Evolutionary conservation across 92 coral and sea anemone genomes (phyloP).

Genomic region (Siderastrea siderea): DNA sequence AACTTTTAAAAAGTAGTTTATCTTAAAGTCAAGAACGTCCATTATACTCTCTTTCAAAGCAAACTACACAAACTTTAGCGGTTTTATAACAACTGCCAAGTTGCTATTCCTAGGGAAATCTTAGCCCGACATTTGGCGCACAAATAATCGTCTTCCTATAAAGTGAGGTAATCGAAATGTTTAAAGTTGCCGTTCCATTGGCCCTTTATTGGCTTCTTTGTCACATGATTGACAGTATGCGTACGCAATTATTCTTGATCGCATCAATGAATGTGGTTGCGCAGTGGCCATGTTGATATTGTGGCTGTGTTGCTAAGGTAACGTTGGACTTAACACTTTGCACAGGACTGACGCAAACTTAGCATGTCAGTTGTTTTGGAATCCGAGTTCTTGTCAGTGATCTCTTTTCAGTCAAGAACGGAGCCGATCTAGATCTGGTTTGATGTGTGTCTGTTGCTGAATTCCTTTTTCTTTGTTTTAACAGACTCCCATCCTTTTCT

Average conservation of each 20-base stretch:
- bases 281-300: slow-evolving; percentile 78
- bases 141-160: not conserved
- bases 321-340: slow-evolving; percentile 56
- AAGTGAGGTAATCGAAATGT: slow-evolving; percentile 23
- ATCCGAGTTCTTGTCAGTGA: not conserved
- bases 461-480: not conserved
- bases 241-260: slow-evolving; percentile 55
- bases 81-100: not conserved
- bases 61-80: too few species aligned
- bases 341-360: not conserved
- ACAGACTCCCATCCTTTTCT: slow-evolving; percentile 4
- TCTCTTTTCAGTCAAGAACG: not conserved
- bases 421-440: not conserved
- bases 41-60: too few species aligned
- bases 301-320: slow-evolving; percentile 61
- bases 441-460: not conserved
- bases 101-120: not conserved
- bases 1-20: too few species aligned
- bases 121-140: not conserved
- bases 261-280: slow-evolving; percentile 67
- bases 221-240: slow-evolving; percentile 74
- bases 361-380: not conserved
- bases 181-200: slow-evolving; percentile 78
- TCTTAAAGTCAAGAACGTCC: too few species aligned
- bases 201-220: slow-evolving; percentile 85